These are phyloP conservation scores for Nestor notabilis DNA, from an alignment of 2,113 vertebrate genomes.

Conservation along the genomic window DNA sequence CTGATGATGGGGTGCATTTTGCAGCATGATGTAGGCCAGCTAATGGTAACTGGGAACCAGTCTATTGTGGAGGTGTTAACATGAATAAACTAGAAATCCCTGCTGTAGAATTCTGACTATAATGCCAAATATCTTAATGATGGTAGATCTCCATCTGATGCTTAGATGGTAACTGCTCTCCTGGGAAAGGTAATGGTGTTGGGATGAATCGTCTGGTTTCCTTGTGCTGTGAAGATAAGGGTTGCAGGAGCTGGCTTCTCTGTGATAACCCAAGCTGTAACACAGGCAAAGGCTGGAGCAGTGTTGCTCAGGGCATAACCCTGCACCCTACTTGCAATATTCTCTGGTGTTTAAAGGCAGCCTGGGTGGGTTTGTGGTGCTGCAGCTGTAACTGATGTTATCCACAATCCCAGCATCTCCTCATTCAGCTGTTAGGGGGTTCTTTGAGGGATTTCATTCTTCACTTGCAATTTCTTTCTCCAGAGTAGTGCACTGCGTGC, in stretches of 20 bases:
- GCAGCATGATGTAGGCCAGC: neutral
- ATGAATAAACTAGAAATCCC: constrained; percentile 33
- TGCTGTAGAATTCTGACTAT: neutral
- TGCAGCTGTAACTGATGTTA: neutral
- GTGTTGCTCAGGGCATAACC: neutral
- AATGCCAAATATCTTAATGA: neutral
- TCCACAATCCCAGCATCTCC: neutral
- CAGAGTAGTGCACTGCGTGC: neutral
- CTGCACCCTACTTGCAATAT: neutral
- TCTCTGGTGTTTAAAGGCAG: neutral
- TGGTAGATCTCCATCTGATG: neutral
- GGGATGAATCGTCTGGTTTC: neutral
- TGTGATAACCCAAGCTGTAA: neutral
- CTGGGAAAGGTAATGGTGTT: neutral
- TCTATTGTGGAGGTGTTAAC: neutral
- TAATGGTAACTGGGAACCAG: neutral
- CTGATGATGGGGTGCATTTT: neutral
- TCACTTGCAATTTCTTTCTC: neutral
- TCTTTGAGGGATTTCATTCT: neutral
- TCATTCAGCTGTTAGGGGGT: neutral
- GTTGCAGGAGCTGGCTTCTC: neutral
- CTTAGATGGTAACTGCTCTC: neutral
- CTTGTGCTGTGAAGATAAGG: neutral
- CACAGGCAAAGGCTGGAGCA: neutral
- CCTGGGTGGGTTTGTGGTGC: neutral